Evolutionary conservation across 92 coral and sea anemone genomes (phyloP).

Genomic region (Umimayanthus kanabou): DNA sequence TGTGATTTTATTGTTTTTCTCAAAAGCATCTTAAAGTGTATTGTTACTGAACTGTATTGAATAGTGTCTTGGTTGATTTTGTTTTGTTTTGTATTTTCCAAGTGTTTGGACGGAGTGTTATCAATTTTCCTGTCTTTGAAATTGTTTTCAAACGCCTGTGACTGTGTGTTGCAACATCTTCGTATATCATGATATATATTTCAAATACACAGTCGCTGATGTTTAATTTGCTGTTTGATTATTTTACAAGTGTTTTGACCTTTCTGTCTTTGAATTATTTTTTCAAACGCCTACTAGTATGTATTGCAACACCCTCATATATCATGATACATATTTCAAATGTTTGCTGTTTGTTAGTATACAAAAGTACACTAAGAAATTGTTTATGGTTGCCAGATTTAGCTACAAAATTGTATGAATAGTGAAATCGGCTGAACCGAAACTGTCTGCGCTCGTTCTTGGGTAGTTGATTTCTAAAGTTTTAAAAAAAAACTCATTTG

Average conservation of each 20-base stretch:
- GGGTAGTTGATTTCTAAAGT: neutral
- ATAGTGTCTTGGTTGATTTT: no score
- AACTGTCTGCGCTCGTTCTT: neutral
- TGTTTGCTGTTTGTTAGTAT: neutral
- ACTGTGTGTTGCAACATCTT: neutral
- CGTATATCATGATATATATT: no score
- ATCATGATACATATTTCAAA: no score
- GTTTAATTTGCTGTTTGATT: neutral
- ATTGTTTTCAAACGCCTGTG: neutral
- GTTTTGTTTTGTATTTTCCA: no score
- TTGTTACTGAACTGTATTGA: no score
- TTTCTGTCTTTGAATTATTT: no score
- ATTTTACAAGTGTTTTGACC: no score
- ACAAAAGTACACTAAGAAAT: neutral
- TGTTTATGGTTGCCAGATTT: neutral
- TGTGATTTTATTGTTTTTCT: no score
- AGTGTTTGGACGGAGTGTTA: no score
- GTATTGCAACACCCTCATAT: neutral
- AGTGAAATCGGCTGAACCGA: neutral
- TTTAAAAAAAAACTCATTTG: no score
- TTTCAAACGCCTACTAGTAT: neutral
- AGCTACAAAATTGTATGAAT: neutral
- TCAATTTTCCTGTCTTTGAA: neutral
- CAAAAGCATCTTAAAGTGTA: no score
- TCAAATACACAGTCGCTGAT: neutral